These are phyloP conservation scores for Macaca nemestrina DNA, from an alignment of 2,113 vertebrate genomes.

Conservation along the genomic window DNA sequence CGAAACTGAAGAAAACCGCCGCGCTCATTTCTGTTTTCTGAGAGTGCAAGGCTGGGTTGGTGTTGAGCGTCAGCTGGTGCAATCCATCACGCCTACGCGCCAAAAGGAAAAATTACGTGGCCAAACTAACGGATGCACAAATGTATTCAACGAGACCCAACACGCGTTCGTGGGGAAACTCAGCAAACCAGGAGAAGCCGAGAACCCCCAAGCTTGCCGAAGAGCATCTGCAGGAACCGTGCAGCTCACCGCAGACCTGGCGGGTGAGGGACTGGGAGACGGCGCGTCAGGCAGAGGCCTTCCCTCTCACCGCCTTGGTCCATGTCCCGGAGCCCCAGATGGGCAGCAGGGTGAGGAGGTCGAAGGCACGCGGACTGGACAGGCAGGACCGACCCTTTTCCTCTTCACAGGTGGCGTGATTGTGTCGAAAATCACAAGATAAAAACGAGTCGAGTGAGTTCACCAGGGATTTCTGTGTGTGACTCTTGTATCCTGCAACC, in stretches of 20 bases:
- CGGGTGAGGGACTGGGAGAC: background rate
- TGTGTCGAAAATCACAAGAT: background rate
- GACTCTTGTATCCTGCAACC: background rate
- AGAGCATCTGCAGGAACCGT: no score
- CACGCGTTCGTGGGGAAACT: background rate
- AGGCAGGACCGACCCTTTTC: fast-evolving
- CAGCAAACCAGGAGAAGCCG: background rate
- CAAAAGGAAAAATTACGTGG: background rate
- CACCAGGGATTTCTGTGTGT: fast-evolving
- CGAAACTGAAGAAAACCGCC: background rate
- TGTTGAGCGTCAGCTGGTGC: background rate
- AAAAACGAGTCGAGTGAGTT: background rate
- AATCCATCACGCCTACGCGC: fast-evolving
- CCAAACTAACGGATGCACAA: background rate
- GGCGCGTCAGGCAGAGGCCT: background rate
- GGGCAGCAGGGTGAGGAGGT: background rate
- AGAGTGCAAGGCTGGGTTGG: background rate
- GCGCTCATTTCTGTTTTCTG: background rate
- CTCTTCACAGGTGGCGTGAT: fast-evolving
- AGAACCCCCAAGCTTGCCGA: background rate
- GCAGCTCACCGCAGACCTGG: fast-evolving
- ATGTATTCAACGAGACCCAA: background rate
- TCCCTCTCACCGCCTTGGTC: background rate
- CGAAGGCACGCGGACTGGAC: fast-evolving
- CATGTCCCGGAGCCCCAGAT: fast-evolving